These are phyloP conservation scores for Fragum sueziense DNA, from an alignment of 2,888 invertebrate genomes.

Conservation along the genomic window DNA sequence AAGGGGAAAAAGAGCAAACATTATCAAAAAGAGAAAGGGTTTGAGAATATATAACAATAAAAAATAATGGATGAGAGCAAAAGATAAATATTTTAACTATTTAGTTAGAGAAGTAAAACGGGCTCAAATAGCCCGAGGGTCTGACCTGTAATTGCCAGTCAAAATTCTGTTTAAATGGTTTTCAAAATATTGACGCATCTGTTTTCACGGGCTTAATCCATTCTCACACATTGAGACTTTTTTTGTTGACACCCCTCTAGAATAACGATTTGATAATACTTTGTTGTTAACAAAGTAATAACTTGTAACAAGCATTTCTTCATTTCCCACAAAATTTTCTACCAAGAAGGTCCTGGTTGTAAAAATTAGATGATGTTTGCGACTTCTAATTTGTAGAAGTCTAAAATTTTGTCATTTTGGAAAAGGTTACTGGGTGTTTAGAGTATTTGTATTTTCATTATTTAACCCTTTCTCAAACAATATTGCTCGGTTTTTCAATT, in stretches of 20 bases:
- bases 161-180: constrained; percentile 15
- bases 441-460: too few species aligned
- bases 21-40: neutral
- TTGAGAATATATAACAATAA: neutral
- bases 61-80: neutral
- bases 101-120: constrained; percentile 2
- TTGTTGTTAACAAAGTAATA: neutral
- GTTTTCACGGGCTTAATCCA: neutral
- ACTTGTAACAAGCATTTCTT: too few species aligned
- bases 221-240: neutral
- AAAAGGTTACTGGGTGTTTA: too few species aligned
- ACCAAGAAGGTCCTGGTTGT: too few species aligned
- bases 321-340: neutral
- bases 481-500: too few species aligned
- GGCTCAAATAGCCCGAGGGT: neutral
- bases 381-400: too few species aligned
- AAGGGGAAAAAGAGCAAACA: neutral
- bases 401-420: too few species aligned
- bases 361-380: too few species aligned
- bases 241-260: neutral
- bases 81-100: constrained; percentile 8
- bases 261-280: neutral
- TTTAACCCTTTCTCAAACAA: too few species aligned
- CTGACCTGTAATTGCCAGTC: constrained; percentile 12
- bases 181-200: constrained; percentile 9